A percentile compares a stretch with the other conserved stretches of the same genome.
Evolutionary conservation across 2,113 vertebrate species (phyloP).

Genomic region (Chaetops frenatus): DNA sequence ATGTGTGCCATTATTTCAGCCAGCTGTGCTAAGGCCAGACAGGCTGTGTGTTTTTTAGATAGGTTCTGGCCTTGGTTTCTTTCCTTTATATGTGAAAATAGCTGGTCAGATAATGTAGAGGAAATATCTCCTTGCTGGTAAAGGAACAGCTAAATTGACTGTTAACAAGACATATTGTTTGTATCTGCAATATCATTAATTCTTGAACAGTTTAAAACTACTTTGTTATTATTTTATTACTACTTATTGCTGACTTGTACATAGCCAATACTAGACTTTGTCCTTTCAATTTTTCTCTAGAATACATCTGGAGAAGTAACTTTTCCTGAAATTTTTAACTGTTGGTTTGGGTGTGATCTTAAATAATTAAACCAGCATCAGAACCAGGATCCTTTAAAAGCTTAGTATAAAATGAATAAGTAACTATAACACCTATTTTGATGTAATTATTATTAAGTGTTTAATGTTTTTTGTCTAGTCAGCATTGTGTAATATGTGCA

Average conservation of each 20-base stretch:
- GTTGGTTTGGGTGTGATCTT: background rate
- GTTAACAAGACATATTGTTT: background rate
- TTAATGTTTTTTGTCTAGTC: background rate
- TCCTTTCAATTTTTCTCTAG: background rate
- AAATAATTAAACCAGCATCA: background rate
- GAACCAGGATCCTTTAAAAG: background rate
- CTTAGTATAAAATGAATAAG: background rate
- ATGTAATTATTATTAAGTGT: background rate
- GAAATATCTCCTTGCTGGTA: background rate
- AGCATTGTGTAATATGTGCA: background rate
- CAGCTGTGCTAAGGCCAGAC: background rate
- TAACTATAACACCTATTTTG: background rate
- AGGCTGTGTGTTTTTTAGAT: background rate
- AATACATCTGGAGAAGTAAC: background rate
- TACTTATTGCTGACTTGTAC: background rate
- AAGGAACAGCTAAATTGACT: background rate
- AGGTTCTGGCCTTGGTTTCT: background rate
- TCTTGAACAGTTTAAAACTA: background rate
- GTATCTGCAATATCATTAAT: background rate
- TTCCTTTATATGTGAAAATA: background rate
- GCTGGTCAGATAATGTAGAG: background rate
- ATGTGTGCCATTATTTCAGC: background rate
- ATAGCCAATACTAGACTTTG: background rate
- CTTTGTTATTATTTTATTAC: background rate
- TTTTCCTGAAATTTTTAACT: background rate